Base-by-base conservation (phyloP, 2,888 invertebrate genomes). In the Thecocarcelia acutangulata region DNA sequence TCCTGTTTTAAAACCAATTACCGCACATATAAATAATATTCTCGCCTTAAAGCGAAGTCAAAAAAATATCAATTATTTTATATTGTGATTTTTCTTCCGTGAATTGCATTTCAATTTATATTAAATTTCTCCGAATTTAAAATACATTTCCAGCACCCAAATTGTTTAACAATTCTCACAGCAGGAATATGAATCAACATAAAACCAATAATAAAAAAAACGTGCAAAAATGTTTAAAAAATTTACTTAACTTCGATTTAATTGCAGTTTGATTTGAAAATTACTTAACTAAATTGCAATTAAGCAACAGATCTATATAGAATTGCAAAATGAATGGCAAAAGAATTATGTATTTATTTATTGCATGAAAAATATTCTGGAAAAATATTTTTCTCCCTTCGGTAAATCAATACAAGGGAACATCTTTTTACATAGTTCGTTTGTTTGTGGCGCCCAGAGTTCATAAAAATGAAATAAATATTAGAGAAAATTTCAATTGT, bases 281-380 rank as follows among this genome's bases (percentile, higher is more conserved):
- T 84, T 81, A 84, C 83, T 83, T 78, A 81, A 84, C 84, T 84
- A 83, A 84, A 84, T 75, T 83, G 83, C 83, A 84, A 84, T 84
- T 84, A 84, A 84, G 75, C 83, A 77, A 81, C 81, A 77, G 3
- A 8, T 8, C 1, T 66, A 76, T 84, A 78, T 69, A 48, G 61
- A n/a, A n/a, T 40, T 21, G 21, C 17, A 56, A 59, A 42, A 33
- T n/a, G 33, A 68, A 63, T 56, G 3, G 17, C 50, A 44, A 56
- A 59, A 33, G 33, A 33, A 33, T 56, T 54, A 69, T 44, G 24
- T 12, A 64, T 58, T 44, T 50, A 72, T 33, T 64, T 48, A 42
- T 28, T 59, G 21, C 33, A 50, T 12, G 24, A 3, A 11, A 13
- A n/a, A n/a, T n/a, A n/a, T n/a, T n/a, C n/a, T 40, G 24, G 8